Evolutionary conservation across 2,888 invertebrate species (phyloP).

Genomic region (Teleogryllus oceanicus): DNA sequence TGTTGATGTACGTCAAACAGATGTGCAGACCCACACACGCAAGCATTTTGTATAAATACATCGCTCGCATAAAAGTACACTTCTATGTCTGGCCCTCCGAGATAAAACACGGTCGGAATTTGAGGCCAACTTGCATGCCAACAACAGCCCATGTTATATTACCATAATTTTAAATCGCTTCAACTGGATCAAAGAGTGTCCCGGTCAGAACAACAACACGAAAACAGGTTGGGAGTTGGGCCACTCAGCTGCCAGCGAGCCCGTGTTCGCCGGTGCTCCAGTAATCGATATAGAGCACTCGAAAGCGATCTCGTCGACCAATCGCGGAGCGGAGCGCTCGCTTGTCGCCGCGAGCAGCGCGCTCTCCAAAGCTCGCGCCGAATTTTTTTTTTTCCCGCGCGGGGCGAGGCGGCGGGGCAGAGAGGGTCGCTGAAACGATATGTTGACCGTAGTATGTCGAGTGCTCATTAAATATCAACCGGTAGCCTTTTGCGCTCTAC

Average conservation of each 20-base stretch:
- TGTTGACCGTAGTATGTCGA: background rate
- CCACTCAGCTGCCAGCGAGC: background rate
- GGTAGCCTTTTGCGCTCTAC: slow-evolving; percentile 9
- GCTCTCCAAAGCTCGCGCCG: background rate
- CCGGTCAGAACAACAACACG: background rate
- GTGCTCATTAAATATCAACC: slow-evolving; percentile 18
- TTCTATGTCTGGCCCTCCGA: too few species aligned
- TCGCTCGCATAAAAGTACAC: too few species aligned
- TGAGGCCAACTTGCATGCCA: too few species aligned
- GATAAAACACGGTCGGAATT: too few species aligned
- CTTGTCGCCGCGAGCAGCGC: background rate
- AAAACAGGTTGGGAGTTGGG: background rate
- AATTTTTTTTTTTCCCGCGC: background rate
- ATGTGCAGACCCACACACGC: too few species aligned
- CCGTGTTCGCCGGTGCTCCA: background rate
- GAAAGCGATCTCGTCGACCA: background rate
- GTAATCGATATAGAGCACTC: background rate
- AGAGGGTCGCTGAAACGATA: too few species aligned
- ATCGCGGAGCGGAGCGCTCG: background rate
- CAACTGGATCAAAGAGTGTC: background rate
- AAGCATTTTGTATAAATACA: too few species aligned
- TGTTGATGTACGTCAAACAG: too few species aligned
- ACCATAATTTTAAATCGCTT: too few species aligned
- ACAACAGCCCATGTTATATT: too few species aligned
- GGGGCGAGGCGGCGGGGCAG: background rate